A percentile compares a stretch with the other conserved stretches of the same genome.
phyloP scores from a whole-genome alignment of 2,888 invertebrate genomes.

The Mythimna loreyi region DNA sequence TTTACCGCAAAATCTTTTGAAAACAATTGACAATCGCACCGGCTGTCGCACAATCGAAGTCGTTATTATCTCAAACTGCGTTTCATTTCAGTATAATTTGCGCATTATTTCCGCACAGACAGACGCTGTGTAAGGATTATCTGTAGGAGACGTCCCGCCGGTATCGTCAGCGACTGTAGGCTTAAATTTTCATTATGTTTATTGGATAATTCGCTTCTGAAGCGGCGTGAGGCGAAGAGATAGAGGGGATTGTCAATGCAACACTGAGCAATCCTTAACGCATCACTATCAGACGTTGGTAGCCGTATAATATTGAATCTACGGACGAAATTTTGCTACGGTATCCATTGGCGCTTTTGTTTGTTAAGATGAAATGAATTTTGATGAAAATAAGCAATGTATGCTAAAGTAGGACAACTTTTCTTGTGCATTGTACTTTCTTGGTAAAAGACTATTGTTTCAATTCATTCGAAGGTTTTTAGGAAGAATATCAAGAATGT shows the following conservation, averaged over 20 bases:
- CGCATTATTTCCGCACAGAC: conserved; percentile 77
- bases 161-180: conserved; percentile 84
- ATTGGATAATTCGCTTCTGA: conserved; percentile 88
- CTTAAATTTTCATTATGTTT: conserved; percentile 91
- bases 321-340: conserved; percentile 4
- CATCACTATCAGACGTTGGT: conserved; percentile 69
- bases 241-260: conserved; percentile 89
- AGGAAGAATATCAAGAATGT: neutral
- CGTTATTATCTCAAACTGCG: conserved; percentile 66
- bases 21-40: conserved; percentile 51
- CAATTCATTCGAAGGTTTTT: conserved; percentile 40
- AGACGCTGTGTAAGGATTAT: conserved; percentile 82
- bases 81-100: conserved; percentile 77
- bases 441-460: conserved; percentile 38
- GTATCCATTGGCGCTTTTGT: conserved; percentile 16
- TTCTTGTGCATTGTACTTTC: neutral
- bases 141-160: conserved; percentile 82
- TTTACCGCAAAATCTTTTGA: conserved; percentile 34
- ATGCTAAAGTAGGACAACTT: neutral
- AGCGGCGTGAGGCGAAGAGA: conserved; percentile 84
- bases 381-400: conserved; percentile 26
- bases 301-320: neutral
- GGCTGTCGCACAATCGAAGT: conserved; percentile 60
- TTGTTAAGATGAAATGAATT: neutral
- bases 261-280: conserved; percentile 85